Percentiles rank a stretch among this genome's conserved stretches.
These are phyloP conservation scores for Rhaphigaster nebulosa DNA, from an alignment of 2,888 invertebrate genomes.

Conservation along the genomic window DNA sequence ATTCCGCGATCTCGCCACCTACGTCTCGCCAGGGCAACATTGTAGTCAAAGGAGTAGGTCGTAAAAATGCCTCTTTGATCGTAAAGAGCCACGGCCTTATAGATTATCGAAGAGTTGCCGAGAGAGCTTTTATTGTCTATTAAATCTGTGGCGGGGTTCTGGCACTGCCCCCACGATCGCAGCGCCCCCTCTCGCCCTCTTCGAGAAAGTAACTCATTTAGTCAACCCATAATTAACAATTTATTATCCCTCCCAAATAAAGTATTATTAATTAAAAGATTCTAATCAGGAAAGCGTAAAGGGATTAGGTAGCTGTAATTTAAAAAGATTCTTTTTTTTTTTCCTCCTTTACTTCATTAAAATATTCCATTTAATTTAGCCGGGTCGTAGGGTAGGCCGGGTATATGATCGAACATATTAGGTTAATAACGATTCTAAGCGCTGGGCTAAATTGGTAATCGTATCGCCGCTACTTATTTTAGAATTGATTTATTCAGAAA, in stretches of 20 bases:
- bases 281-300: slow-evolving; percentile 56
- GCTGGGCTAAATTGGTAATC: background rate
- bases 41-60: background rate
- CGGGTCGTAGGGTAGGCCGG: slow-evolving; percentile 19
- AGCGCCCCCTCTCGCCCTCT: background rate
- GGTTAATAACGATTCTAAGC: slow-evolving; percentile 27
- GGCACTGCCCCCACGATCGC: background rate
- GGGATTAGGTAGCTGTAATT: slow-evolving; percentile 56
- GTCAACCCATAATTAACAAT: slow-evolving; percentile 56
- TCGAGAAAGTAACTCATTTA: slow-evolving; percentile 57
- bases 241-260: slow-evolving; percentile 57
- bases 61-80: slow-evolving; percentile 20
- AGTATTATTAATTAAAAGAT: slow-evolving; percentile 59
- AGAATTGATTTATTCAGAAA: background rate
- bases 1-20: slow-evolving; percentile 14
- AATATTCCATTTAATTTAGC: slow-evolving; percentile 52
- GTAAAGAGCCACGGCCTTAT: slow-evolving; percentile 30
- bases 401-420: background rate
- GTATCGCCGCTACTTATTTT: background rate
- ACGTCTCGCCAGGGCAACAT: background rate
- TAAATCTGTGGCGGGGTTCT: slow-evolving; percentile 5
- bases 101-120: slow-evolving; percentile 38
- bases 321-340: slow-evolving; percentile 52
- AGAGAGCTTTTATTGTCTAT: slow-evolving; percentile 40
- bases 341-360: slow-evolving; percentile 54